Conservation (phyloP, 2,888 invertebrate genomes). For the Drosophila sordidula region DNA sequence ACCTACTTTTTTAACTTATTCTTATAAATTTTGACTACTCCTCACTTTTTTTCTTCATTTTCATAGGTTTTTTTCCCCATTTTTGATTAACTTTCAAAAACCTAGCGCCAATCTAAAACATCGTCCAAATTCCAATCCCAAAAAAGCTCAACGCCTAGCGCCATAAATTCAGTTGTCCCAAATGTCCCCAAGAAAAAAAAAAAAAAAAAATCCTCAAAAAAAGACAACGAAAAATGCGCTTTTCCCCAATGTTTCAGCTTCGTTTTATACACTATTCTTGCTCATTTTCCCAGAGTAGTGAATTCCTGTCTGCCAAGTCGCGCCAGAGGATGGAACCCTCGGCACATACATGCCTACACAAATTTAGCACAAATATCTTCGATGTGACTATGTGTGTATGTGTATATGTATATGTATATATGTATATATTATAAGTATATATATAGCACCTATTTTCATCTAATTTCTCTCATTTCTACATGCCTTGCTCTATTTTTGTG, state of each 20-base stretch:
- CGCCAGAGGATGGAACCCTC: conserved; percentile 49
- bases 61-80: not conserved
- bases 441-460: conserved; percentile 75
- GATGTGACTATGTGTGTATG: conserved; percentile 28
- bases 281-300: conserved; percentile 51
- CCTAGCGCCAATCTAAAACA: conserved; percentile 26
- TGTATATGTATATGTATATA: conserved; percentile 13
- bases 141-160: conserved; percentile 28
- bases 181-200: conserved; percentile 46
- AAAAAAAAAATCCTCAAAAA: conserved; percentile 20
- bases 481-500: conserved; percentile 74
- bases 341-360: conserved; percentile 26
- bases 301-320: conserved; percentile 70
- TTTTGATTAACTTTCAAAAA: conserved; percentile 5
- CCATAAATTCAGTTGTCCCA: conserved; percentile 66
- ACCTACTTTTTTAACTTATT: no score
- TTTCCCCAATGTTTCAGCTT: conserved; percentile 57
- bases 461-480: conserved; percentile 77
- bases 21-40: no score
- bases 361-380: conserved; percentile 67
- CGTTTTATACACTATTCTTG: conserved; percentile 44
- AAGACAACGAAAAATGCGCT: conserved; percentile 22
- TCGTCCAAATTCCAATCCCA: conserved; percentile 27
- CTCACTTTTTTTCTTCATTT: not conserved
- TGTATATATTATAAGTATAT: conserved; percentile 44